These are phyloP conservation scores for Cryptoblepharus egeriae DNA, from an alignment of 2,797 vertebrate species.

Conservation along the genomic window DNA sequence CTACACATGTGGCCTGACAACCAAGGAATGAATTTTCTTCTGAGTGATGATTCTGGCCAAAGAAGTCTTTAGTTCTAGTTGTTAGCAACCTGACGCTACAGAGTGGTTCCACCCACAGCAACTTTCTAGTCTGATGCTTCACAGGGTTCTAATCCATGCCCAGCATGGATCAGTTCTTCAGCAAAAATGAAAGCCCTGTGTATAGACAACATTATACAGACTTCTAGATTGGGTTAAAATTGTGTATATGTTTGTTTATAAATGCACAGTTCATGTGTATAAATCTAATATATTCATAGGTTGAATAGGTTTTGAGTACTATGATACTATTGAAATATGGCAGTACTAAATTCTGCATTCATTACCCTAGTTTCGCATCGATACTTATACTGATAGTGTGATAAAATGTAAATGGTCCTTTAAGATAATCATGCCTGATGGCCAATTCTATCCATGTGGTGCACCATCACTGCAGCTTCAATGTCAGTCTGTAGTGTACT, in stretches of 20 bases:
- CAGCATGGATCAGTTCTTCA: neutral
- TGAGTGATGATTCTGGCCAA: too few relatives aligned
- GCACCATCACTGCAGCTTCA: too few relatives aligned
- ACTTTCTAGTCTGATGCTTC: neutral
- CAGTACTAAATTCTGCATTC: constrained; percentile 23
- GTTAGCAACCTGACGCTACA: neutral
- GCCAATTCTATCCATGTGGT: too few relatives aligned
- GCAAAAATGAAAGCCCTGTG: neutral
- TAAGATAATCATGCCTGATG: neutral
- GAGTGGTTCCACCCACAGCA: neutral
- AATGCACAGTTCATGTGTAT: neutral
- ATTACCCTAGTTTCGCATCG: constrained; percentile 3
- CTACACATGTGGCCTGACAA: too few relatives aligned
- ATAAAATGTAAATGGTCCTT: neutral
- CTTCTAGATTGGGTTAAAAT: neutral
- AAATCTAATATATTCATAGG: neutral
- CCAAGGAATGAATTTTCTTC: too few relatives aligned
- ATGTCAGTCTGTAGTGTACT: too few relatives aligned
- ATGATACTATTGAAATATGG: constrained; percentile 24
- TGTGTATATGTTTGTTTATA: neutral
- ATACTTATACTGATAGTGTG: neutral
- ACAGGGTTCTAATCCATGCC: neutral
- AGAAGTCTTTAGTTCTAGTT: neutral
- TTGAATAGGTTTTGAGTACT: constrained; percentile 17
- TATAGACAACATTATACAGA: neutral